A percentile compares a stretch with the other conserved stretches of the same genome.
Conservation (phyloP, 2,888 invertebrate genomes). For the Mycalesis mineus region DNA sequence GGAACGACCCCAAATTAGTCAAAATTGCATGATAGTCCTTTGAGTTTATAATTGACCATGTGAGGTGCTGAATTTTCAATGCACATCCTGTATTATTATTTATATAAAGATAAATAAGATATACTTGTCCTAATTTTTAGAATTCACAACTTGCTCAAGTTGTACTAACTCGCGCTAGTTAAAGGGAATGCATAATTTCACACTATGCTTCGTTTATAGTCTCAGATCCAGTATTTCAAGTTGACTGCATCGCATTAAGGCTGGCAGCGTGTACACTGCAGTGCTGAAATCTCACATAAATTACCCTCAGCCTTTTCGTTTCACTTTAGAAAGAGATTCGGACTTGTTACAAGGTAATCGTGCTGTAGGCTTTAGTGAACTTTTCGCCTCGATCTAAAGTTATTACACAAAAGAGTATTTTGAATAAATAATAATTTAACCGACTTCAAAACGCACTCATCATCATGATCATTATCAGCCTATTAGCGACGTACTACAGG, state of each 20-base stretch:
- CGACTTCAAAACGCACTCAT: no score
- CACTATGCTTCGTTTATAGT: not conserved
- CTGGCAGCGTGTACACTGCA: slow-evolving; percentile 1
- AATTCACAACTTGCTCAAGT: not conserved
- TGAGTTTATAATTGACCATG: no score
- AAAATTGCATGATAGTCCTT: no score
- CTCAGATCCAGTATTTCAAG: not conserved
- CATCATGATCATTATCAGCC: no score
- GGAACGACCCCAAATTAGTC: no score
- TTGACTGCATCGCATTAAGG: not conserved
- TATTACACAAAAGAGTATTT: no score
- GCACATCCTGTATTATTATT: no score
- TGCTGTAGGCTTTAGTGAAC: not conserved
- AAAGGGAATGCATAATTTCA: not conserved
- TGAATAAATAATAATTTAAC: no score
- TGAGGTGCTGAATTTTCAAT: no score
- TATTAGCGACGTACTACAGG: no score
- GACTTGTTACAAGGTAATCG: not conserved
- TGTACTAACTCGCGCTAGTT: not conserved
- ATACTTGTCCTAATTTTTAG: not conserved
- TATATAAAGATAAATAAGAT: no score
- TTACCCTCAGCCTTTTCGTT: slow-evolving; percentile 2
- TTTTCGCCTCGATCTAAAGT: no score
- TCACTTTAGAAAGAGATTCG: slow-evolving; percentile 1
- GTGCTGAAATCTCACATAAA: slow-evolving; percentile 6